phyloP scores from a whole-genome alignment of 2,113 vertebrate species.

The Fulica atra region DNA sequence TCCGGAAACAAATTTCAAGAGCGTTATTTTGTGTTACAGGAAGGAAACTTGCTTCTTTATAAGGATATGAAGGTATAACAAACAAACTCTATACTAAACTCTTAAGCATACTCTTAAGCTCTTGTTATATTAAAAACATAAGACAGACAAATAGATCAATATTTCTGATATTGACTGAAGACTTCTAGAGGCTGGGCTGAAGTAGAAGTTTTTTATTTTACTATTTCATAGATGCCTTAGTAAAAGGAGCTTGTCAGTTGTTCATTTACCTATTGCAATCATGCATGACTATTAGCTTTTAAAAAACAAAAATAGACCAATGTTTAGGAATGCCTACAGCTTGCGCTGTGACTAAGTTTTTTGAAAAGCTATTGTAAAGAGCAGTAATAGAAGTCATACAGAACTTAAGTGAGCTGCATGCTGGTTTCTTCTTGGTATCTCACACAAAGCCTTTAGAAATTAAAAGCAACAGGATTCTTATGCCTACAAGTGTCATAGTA shows the following conservation, averaged over 20 bases:
- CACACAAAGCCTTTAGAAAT: not conserved
- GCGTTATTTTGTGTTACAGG: constrained; percentile 83
- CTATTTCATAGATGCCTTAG: not conserved
- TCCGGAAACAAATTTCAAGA: constrained; percentile 95
- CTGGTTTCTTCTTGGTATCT: not conserved
- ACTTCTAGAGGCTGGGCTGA: not conserved
- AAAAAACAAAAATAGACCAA: not conserved
- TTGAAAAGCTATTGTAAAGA: not conserved
- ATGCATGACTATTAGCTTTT: not conserved
- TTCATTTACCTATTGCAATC: not conserved
- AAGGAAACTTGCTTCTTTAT: constrained; percentile 87
- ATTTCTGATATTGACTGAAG: not conserved
- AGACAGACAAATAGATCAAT: not conserved
- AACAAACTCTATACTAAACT: not conserved
- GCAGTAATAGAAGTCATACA: not conserved
- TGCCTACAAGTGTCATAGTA: not conserved
- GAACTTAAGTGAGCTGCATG: not conserved
- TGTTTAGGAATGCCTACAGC: not conserved
- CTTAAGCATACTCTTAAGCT: not conserved
- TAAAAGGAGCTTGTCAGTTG: not conserved
- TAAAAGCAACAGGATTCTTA: not conserved
- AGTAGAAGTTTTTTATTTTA: not conserved
- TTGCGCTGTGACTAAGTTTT: not conserved
- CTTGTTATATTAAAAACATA: not conserved
- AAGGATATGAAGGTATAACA: constrained; percentile 89